These are phyloP conservation scores for Eristalis tenax DNA, from an alignment of 2,888 invertebrate species.

Conservation along the genomic window DNA sequence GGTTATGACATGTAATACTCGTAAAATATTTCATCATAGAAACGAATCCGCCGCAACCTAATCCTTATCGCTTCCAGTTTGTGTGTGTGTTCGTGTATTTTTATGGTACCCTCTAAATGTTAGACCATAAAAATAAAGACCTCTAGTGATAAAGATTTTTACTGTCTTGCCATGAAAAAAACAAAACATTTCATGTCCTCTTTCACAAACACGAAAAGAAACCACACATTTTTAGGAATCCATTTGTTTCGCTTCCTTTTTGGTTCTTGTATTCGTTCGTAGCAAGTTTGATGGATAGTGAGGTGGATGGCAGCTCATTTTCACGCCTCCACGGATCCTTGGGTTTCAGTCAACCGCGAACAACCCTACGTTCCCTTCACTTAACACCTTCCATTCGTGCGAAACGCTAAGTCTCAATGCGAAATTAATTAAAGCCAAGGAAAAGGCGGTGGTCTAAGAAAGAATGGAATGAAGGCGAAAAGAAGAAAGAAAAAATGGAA, in stretches of 20 bases:
- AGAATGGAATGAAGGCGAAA: neutral
- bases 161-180: neutral
- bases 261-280: neutral
- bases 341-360: constrained; percentile 38
- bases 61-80: neutral
- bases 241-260: constrained; percentile 6
- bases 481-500: constrained; percentile 42
- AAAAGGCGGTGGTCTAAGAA: neutral
- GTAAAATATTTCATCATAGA: constrained; percentile 28
- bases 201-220: neutral
- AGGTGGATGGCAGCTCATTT: neutral
- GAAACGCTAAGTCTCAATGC: constrained; percentile 1
- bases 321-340: constrained; percentile 15
- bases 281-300: neutral
- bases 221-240: neutral
- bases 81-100: neutral
- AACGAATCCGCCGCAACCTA: neutral
- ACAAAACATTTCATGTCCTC: neutral
- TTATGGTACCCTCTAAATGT: constrained; percentile 29
- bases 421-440: constrained; percentile 54
- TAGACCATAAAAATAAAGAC: constrained; percentile 41
- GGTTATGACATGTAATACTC: constrained; percentile 12
- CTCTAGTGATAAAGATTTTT: constrained; percentile 49
- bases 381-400: constrained; percentile 44
- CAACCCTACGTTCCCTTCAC: neutral